Base-by-base conservation (phyloP, 1,140 invertebrate genomes). In the Drosophila elegans region DNA sequence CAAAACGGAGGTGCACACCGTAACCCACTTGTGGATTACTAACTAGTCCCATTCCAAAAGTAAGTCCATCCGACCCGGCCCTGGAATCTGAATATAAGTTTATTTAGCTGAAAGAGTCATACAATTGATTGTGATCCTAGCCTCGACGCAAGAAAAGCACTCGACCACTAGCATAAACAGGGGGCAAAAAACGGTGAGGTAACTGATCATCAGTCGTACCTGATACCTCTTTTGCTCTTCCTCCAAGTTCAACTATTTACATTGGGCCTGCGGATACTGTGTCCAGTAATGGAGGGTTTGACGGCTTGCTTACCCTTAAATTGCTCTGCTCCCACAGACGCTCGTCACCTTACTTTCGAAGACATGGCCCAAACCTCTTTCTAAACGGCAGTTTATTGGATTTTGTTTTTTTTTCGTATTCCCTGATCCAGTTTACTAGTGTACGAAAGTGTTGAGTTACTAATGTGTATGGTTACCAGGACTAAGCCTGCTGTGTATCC, bases 1-100 rank as follows among this genome's bases (percentile, higher is more conserved):
- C 7, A 93, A 2, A 48, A 92, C 91, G 4, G 94, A 94, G 1
- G 93, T 79, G 2, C 92, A 53, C 32, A 93, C 84, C 53, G 92
- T 84, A n/a, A 94, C 49, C 81, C 93, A 93, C 3, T 59, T 73
- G 36, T 92, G 88, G 88, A 11, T 73, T 77, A 12, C 93, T 89
- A n/a, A 93, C 67, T 11, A 52, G 39, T 34, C n/a, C 90, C 91
- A 32, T 2, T 4, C 1, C n/a, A 4, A 13, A 10, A 89, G 69
- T 16, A 93, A 12, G 10, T 34, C 11, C 3, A 62, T 93, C 83
- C 1, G 78, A n/a, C 25, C 85, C 54, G 25, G 62, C 60, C 2
- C 49, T 0, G 0, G 13, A 0, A 3, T 11, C 77, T 84, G 55
- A 5, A 34, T n/a, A 7, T 7, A 11, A 25, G 34, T 0, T 16